These are phyloP conservation scores for Tokudaia tokunoshimensis DNA, from an alignment of 2,797 vertebrate species.

Conservation along the genomic window DNA sequence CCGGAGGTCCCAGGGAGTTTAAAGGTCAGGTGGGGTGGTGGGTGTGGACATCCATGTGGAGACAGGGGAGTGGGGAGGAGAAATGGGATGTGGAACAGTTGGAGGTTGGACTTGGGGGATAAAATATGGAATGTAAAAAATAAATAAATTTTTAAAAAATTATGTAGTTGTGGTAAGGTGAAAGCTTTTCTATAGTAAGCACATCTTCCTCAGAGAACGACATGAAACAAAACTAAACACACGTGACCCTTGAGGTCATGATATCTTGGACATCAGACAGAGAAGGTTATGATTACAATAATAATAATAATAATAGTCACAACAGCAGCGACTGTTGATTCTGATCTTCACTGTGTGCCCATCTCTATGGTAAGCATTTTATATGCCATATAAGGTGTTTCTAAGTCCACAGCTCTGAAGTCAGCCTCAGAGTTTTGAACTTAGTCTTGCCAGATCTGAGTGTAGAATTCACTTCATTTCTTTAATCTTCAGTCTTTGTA, in stretches of 20 bases:
- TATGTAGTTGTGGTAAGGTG: not conserved
- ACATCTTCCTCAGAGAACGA: not conserved
- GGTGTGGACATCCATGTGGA: too few relatives aligned
- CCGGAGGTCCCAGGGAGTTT: too few relatives aligned
- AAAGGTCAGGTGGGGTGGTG: too few relatives aligned
- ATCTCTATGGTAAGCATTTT: not conserved
- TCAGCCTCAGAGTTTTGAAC: not conserved
- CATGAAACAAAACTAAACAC: not conserved
- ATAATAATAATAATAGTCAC: not conserved
- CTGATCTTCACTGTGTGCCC: not conserved
- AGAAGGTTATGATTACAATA: not conserved
- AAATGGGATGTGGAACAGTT: too few relatives aligned
- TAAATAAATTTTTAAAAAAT: too few relatives aligned
- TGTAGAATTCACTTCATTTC: not conserved
- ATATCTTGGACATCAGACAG: not conserved
- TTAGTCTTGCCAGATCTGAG: not conserved
- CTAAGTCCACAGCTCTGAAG: not conserved
- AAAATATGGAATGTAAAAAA: too few relatives aligned
- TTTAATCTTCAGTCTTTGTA: not conserved
- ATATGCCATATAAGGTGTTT: not conserved
- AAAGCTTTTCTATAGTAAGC: not conserved
- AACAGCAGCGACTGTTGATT: not conserved
- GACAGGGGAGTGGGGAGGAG: too few relatives aligned
- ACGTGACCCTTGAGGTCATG: not conserved
- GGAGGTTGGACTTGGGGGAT: too few relatives aligned